Conservation (phyloP, 2,888 invertebrate genomes). For the Parelbella ahira region DNA sequence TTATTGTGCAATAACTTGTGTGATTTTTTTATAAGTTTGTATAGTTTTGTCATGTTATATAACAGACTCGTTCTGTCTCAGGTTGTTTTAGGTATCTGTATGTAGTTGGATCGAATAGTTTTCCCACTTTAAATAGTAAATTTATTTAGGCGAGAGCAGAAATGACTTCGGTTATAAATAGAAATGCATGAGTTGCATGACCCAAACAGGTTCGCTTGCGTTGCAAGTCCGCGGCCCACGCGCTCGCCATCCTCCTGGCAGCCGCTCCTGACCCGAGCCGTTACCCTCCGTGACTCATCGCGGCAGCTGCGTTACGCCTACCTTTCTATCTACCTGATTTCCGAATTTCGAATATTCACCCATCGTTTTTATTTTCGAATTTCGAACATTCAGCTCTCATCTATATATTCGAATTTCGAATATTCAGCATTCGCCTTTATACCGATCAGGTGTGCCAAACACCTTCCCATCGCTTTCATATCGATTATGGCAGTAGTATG, state of each 20-base stretch:
- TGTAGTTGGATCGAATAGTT: no score
- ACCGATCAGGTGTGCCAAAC: no score
- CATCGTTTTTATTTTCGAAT: no score
- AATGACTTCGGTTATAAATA: slow-evolving; percentile 64
- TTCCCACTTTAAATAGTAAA: slow-evolving; percentile 49
- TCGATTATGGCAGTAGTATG: no score
- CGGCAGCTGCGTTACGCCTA: slow-evolving; percentile 33
- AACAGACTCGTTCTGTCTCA: no score
- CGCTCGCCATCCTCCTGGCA: slow-evolving; percentile 54
- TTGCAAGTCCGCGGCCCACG: slow-evolving; percentile 59
- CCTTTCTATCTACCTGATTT: slow-evolving; percentile 24
- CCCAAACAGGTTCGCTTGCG: slow-evolving; percentile 73
- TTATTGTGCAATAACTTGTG: no score
- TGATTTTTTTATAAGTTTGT: no score
- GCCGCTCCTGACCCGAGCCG: slow-evolving; percentile 41
- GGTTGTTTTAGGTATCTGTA: slow-evolving; percentile 1
- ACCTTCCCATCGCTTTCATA: no score
- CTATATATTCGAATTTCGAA: no score
- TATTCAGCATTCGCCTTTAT: no score
- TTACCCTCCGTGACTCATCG: slow-evolving; percentile 56
- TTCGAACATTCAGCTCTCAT: no score
- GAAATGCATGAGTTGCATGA: slow-evolving; percentile 68
- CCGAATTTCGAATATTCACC: background rate
- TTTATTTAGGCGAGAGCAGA: slow-evolving; percentile 53
- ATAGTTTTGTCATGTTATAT: no score